Evolutionary conservation across 2,888 invertebrate genomes (phyloP).

Genomic region (Timandra comae): DNA sequence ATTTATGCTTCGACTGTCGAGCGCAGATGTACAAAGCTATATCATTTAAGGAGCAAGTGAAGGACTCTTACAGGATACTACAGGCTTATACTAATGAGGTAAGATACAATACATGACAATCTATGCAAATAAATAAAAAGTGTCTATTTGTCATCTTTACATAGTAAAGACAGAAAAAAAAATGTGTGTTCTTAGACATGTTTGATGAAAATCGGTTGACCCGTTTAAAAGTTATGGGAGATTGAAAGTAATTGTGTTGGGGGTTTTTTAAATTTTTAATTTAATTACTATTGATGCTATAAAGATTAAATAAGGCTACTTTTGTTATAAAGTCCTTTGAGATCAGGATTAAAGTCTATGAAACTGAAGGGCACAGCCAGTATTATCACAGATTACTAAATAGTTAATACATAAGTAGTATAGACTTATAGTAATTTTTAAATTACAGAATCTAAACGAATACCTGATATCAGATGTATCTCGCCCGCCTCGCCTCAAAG

Average conservation of each 20-base stretch:
- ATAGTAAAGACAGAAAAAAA: no score
- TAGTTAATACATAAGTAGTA: not conserved
- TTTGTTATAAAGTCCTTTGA: no score
- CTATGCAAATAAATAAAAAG: no score
- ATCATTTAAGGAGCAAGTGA: conserved; percentile 48
- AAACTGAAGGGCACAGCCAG: no score
- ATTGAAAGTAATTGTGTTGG: no score
- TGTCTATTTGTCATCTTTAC: no score
- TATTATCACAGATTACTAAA: not conserved
- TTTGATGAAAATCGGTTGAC: no score
- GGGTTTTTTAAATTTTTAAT: not conserved
- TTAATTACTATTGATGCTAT: not conserved
- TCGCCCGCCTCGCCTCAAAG: conserved; percentile 36
- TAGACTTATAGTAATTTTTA: no score
- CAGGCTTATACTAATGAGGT: conserved; percentile 56
- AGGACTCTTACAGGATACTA: conserved; percentile 52
- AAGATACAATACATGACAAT: conserved; percentile 1
- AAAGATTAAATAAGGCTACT: not conserved
- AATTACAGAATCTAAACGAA: conserved; percentile 46
- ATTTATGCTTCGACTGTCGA: conserved; percentile 55
- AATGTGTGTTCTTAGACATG: no score
- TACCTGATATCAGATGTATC: conserved; percentile 43
- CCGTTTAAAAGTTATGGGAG: no score
- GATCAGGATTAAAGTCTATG: no score
- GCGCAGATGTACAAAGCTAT: conserved; percentile 38